Conservation (phyloP, 2,113 vertebrate genomes). For the Pangasianodon gigas region DNA sequence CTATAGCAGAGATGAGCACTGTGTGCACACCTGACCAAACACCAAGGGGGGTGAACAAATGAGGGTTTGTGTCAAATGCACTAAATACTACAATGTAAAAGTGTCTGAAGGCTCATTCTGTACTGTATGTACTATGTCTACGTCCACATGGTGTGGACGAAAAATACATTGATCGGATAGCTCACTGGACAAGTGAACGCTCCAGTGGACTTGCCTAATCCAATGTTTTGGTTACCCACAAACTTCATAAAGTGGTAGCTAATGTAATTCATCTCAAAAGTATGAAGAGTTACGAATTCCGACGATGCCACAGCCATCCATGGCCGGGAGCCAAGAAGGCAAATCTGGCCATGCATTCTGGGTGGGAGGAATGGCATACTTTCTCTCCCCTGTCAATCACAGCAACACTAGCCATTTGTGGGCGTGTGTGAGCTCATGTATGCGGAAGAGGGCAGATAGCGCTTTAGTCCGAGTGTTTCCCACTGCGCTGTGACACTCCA, state of each 20-base stretch:
- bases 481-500: not conserved
- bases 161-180: not conserved
- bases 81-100: not conserved
- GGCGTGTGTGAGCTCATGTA: not conserved
- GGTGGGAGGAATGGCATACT: not conserved
- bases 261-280: not conserved
- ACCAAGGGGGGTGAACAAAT: not conserved
- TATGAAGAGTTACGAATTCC: not conserved
- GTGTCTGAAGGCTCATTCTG: not conserved
- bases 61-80: not conserved
- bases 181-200: not conserved
- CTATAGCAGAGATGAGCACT: not conserved
- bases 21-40: not conserved
- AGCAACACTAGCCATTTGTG: not conserved
- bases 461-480: not conserved
- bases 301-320: not conserved
- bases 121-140: not conserved
- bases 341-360: not conserved
- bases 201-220: not conserved
- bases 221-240: not conserved
- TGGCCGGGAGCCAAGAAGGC: not conserved
- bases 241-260: not conserved
- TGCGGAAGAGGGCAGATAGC: not conserved
- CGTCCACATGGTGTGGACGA: not conserved
- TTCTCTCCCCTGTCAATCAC: not conserved